These are phyloP conservation scores for Cyclargus thomasi DNA, from an alignment of 1,140 invertebrate species.

Conservation along the genomic window DNA sequence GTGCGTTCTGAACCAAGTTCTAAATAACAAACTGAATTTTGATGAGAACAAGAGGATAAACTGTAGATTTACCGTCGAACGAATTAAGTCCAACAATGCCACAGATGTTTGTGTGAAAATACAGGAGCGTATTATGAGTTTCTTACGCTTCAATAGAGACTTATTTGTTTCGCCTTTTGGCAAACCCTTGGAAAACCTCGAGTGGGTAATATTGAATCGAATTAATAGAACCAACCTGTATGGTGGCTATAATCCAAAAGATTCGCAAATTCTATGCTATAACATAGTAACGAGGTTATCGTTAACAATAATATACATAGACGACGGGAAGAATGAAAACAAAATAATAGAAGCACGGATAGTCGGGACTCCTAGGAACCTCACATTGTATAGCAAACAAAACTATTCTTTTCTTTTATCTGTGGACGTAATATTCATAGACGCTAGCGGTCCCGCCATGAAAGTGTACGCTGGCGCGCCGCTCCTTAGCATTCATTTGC, in stretches of 20 bases:
- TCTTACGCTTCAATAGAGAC: slow-evolving; percentile 33
- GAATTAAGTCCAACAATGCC: slow-evolving; percentile 31
- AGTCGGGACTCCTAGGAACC: slow-evolving; percentile 32
- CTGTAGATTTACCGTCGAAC: slow-evolving; percentile 37
- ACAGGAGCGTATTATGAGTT: slow-evolving; percentile 38
- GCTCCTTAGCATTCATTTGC: slow-evolving; percentile 45
- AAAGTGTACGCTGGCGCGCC: slow-evolving; percentile 42
- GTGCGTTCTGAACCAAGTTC: slow-evolving; percentile 38
- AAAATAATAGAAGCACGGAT: slow-evolving; percentile 42
- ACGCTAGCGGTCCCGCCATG: slow-evolving; percentile 36
- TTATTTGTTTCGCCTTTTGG: slow-evolving; percentile 48
- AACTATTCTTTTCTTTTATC: slow-evolving; percentile 44
- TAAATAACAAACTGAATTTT: slow-evolving; percentile 44
- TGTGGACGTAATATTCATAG: slow-evolving; percentile 49
- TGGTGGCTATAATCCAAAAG: slow-evolving; percentile 37
- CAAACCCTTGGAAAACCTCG: slow-evolving; percentile 42
- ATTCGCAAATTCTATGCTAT: slow-evolving; percentile 40
- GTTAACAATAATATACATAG: slow-evolving; percentile 42
- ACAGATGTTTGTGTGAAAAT: slow-evolving; percentile 41
- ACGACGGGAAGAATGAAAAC: slow-evolving; percentile 32
- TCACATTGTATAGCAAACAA: slow-evolving; percentile 37
- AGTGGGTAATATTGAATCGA: slow-evolving; percentile 40
- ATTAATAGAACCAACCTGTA: slow-evolving; percentile 31
- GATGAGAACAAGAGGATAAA: slow-evolving; percentile 48
- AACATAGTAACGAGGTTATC: slow-evolving; percentile 44